Evolutionary conservation across 2,888 invertebrate genomes (phyloP).

Genomic region (Dysmachus trigonus): DNA sequence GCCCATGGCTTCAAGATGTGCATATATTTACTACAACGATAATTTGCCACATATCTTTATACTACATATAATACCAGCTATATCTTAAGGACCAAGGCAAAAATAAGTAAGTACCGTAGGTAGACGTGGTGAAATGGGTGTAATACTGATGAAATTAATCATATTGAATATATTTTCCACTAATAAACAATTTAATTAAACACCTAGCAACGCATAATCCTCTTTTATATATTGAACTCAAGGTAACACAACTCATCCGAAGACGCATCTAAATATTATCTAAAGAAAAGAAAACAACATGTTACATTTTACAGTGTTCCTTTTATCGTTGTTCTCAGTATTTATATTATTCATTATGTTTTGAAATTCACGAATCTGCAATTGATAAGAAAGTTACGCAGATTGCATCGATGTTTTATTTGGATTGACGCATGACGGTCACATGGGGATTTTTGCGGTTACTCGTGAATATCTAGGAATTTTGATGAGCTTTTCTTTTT

Average conservation of each 20-base stretch:
- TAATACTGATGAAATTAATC: no score
- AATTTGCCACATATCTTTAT: no score
- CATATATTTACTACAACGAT: no score
- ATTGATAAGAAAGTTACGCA: neutral
- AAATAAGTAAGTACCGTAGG: no score
- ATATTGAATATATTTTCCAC: neutral
- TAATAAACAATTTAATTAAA: neutral
- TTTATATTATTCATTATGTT: neutral
- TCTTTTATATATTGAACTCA: neutral
- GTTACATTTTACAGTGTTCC: neutral
- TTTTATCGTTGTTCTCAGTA: neutral
- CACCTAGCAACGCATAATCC: neutral
- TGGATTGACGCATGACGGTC: neutral
- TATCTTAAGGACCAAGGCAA: no score
- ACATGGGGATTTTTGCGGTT: neutral
- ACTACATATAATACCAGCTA: no score
- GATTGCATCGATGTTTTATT: neutral
- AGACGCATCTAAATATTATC: neutral
- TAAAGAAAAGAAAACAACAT: neutral
- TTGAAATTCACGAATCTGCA: neutral
- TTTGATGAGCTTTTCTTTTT: neutral
- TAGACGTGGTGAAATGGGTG: no score
- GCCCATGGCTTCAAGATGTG: no score
- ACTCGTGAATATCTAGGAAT: neutral
- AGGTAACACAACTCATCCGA: neutral